A percentile compares a stretch with the other conserved stretches of the same genome.
Conservation (phyloP, 2,888 invertebrate species). For the Augiades crinisus region DNA sequence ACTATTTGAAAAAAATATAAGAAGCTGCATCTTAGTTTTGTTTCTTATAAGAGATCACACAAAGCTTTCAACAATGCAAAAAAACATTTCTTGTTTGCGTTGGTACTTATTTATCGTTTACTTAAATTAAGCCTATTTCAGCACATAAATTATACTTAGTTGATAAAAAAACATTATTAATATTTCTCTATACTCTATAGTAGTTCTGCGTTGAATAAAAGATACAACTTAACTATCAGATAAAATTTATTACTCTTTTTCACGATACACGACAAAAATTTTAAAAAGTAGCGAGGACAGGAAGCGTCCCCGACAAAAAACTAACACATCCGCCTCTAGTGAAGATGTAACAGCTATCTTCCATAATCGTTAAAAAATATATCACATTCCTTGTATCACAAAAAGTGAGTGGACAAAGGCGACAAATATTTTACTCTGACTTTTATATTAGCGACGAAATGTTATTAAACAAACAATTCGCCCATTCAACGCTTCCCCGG, state of each 20-base stretch:
- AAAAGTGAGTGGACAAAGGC: constrained; percentile 60
- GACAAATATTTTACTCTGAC: constrained; percentile 70
- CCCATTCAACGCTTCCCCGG: constrained; percentile 73
- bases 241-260: constrained; percentile 24
- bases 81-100: too few relatives aligned
- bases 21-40: too few relatives aligned
- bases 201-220: background rate
- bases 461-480: constrained; percentile 81
- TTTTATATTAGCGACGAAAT: constrained; percentile 69
- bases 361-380: constrained; percentile 57
- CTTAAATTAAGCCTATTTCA: too few relatives aligned
- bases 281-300: constrained; percentile 63
- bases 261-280: constrained; percentile 50
- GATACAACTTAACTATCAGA: constrained; percentile 17
- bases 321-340: constrained; percentile 62
- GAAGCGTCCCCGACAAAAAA: constrained; percentile 64
- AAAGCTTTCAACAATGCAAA: too few relatives aligned
- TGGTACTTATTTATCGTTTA: too few relatives aligned
- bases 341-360: constrained; percentile 58
- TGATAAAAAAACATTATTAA: too few relatives aligned
- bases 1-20: too few relatives aligned
- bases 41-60: too few relatives aligned
- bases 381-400: constrained; percentile 61
- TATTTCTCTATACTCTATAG: too few relatives aligned
- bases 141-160: too few relatives aligned